Conservation (phyloP, 2,888 invertebrate species). For the Polydrusus cervinus region DNA sequence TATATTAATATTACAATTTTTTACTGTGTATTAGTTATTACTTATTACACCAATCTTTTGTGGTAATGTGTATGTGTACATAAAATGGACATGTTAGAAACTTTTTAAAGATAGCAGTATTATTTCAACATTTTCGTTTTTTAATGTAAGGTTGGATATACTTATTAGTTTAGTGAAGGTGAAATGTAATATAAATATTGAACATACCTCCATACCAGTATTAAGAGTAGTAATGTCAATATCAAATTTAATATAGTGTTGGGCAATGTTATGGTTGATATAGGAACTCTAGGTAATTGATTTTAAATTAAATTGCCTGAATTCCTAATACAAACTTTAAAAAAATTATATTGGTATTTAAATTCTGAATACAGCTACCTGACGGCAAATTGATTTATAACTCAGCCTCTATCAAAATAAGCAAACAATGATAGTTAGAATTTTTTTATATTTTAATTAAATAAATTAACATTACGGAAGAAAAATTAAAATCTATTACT, state of each 20-base stretch:
- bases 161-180: slow-evolving; percentile 12
- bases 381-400: too few species aligned
- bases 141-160: neutral
- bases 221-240: slow-evolving; percentile 19
- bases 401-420: too few species aligned
- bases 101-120: neutral
- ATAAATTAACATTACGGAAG: too few species aligned
- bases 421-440: too few species aligned
- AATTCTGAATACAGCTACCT: neutral
- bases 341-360: neutral
- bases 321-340: neutral
- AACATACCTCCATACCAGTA: neutral
- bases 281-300: neutral
- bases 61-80: neutral
- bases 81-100: neutral
- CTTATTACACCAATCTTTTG: neutral
- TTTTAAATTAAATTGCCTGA: slow-evolving; percentile 5
- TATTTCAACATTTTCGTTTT: slow-evolving; percentile 15
- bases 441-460: too few species aligned
- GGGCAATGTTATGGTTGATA: neutral
- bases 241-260: slow-evolving; percentile 15
- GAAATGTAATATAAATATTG: neutral
- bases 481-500: too few species aligned
- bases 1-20: too few species aligned
- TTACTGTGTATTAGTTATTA: neutral